A percentile compares a stretch with the other conserved stretches of the same genome.
Conservation (phyloP, 2,888 invertebrate species). For the Platypus cylindrus region DNA sequence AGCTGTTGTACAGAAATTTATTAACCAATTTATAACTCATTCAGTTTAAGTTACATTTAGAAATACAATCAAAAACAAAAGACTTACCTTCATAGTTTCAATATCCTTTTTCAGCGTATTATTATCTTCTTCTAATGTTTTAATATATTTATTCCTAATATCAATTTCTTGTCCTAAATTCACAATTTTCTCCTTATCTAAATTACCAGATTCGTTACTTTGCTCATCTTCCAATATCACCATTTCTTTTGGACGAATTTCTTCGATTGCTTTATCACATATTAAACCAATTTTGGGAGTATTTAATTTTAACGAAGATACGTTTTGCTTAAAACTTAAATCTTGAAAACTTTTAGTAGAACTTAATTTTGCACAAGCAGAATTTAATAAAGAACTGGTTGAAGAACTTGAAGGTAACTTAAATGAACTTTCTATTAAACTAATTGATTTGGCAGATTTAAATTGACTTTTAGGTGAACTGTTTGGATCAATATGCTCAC, state of each 20-base stretch:
- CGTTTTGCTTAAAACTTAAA: too few species aligned
- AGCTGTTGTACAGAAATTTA: too few species aligned
- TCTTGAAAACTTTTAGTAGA: background rate
- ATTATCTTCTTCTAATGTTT: slow-evolving; percentile 32
- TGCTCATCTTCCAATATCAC: too few species aligned
- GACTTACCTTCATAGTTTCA: slow-evolving; percentile 30
- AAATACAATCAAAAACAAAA: slow-evolving; percentile 2
- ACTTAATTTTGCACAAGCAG: background rate
- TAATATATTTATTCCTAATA: slow-evolving; percentile 27
- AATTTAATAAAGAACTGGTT: slow-evolving; percentile 4
- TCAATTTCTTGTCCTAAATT: slow-evolving; percentile 17
- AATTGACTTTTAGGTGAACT: too few species aligned
- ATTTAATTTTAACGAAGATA: too few species aligned
- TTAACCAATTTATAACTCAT: too few species aligned
- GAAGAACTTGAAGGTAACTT: slow-evolving; percentile 6
- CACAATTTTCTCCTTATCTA: slow-evolving; percentile 10
- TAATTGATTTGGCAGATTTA: slow-evolving; percentile 9
- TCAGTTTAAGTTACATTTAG: too few species aligned
- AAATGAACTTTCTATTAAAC: slow-evolving; percentile 8
- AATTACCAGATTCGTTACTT: too few species aligned
- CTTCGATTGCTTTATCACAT: too few species aligned
- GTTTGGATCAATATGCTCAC: too few species aligned
- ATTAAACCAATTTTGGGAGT: too few species aligned
- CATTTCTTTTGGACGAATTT: too few species aligned
- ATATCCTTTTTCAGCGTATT: slow-evolving; percentile 30